Evolutionary conservation across 2,888 invertebrate genomes (phyloP).

Genomic region (Oscheius sp.): DNA sequence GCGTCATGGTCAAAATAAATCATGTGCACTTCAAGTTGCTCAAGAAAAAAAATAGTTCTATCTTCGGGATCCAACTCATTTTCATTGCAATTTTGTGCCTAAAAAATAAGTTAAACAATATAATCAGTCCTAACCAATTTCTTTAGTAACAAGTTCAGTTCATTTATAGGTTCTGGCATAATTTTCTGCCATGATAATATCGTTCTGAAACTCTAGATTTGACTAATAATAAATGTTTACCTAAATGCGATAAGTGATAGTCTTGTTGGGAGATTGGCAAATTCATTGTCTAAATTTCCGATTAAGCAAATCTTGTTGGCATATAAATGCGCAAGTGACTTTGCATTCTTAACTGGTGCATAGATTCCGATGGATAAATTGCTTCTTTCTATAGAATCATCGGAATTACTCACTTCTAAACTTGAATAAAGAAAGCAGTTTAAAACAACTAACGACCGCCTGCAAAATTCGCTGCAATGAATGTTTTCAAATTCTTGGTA

Average conservation of each 20-base stretch:
- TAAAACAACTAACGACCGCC: neutral
- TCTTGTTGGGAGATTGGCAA: neutral
- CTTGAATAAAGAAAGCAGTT: neutral
- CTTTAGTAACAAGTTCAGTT: constrained; percentile 34
- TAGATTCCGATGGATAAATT: neutral
- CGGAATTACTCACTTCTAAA: neutral
- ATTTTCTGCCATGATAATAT: constrained; percentile 35
- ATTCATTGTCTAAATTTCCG: neutral
- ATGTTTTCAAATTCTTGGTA: constrained; percentile 27
- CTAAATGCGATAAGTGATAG: neutral
- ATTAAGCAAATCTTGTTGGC: neutral
- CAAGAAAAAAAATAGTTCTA: constrained; percentile 26
- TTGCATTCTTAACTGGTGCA: neutral
- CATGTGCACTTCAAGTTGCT: constrained; percentile 29
- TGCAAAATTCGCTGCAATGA: constrained; percentile 37
- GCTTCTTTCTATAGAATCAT: neutral
- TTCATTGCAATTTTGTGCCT: too few species aligned
- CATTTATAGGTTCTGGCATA: constrained; percentile 30
- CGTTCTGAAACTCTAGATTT: constrained; percentile 16
- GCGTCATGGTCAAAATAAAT: constrained; percentile 34
- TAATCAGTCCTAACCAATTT: constrained; percentile 10
- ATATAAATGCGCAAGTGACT: neutral
- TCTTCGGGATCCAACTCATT: neutral
- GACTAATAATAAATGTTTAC: neutral
- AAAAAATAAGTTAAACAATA: too few species aligned